phyloP scores from a whole-genome alignment of 2,113 vertebrate species.

The Cyrtonyx montezumae region DNA sequence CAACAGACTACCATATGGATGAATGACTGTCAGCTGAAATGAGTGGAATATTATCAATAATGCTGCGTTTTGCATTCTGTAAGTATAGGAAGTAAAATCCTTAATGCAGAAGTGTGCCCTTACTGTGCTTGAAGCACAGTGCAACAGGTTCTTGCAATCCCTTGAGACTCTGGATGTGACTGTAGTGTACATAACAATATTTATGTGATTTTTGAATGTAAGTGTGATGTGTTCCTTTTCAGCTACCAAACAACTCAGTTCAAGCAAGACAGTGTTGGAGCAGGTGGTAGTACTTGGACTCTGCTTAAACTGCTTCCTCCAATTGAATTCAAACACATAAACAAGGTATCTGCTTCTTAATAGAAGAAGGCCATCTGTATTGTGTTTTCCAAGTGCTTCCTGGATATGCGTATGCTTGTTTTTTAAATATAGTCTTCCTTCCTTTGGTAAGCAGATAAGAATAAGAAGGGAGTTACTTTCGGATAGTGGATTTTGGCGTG shows the following conservation, averaged over 20 bases:
- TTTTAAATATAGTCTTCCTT: background rate
- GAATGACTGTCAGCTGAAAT: background rate
- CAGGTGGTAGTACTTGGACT: background rate
- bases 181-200: fast-evolving
- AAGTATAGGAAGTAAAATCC: background rate
- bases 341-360: constrained; percentile 70
- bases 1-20: background rate
- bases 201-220: background rate
- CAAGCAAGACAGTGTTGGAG: constrained; percentile 55
- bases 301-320: constrained; percentile 39
- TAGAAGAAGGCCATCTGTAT: background rate
- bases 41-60: background rate
- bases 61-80: background rate
- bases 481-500: background rate
- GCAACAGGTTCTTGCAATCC: background rate
- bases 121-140: background rate
- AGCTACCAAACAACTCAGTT: constrained; percentile 56
- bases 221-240: constrained; percentile 57
- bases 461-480: background rate
- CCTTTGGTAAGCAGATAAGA: background rate
- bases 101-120: background rate
- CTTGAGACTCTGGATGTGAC: background rate
- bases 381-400: background rate
- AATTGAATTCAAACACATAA: constrained; percentile 50
- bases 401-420: background rate